Evolutionary conservation across 2,113 vertebrate species (phyloP).

Genomic region (Rhinoderma darwinii): DNA sequence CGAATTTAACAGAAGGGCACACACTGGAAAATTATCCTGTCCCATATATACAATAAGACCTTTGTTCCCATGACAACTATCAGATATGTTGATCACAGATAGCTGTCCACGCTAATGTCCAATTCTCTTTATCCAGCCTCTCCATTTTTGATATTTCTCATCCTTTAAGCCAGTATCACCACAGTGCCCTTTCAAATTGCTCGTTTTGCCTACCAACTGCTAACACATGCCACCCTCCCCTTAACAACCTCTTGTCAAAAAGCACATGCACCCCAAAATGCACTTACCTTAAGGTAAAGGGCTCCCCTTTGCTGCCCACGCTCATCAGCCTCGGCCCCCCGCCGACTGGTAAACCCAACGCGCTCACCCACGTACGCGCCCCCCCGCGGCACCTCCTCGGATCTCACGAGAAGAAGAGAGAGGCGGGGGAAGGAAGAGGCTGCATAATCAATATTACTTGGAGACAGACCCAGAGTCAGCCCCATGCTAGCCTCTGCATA

Average conservation of each 20-base stretch:
- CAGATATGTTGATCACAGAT: background rate
- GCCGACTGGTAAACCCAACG: slow-evolving; percentile 48
- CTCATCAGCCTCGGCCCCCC: slow-evolving; percentile 42
- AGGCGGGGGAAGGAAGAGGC: slow-evolving; percentile 48
- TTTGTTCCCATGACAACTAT: background rate
- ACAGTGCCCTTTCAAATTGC: background rate
- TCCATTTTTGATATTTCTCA: background rate
- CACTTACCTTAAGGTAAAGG: slow-evolving; percentile 51
- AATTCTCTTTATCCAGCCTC: background rate
- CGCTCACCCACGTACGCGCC: slow-evolving; percentile 54
- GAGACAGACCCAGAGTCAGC: slow-evolving; percentile 46
- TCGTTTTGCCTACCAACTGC: too few relatives aligned
- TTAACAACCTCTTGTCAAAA: background rate
- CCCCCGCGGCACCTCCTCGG: slow-evolving; percentile 56
- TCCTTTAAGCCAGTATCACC: background rate
- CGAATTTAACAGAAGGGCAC: background rate
- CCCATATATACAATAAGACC: background rate
- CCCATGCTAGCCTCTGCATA: slow-evolving; percentile 39
- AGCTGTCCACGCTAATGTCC: background rate
- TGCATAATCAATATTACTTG: slow-evolving; percentile 24
- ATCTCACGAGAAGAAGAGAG: slow-evolving; percentile 57
- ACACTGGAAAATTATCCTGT: too few relatives aligned
- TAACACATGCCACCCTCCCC: background rate
- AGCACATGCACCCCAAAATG: slow-evolving; percentile 28
- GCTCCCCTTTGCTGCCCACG: slow-evolving; percentile 41